Percentiles rank a stretch among this genome's conserved stretches.
Evolutionary conservation across 2,797 vertebrate species (phyloP).

Genomic region (Falco rusticolus): DNA sequence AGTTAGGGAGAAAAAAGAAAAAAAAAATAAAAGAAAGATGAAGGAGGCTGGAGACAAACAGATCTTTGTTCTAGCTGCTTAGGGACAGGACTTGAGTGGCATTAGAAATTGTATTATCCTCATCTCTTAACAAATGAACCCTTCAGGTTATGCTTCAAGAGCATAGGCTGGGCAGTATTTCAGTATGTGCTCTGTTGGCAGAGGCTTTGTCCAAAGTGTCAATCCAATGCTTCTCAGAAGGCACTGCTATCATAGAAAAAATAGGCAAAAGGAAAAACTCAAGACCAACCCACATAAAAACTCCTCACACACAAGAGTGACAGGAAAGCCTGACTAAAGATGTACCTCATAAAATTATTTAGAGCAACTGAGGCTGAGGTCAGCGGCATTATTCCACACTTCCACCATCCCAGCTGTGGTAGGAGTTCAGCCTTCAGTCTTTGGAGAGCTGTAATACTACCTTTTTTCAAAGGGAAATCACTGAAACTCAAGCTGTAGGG

Average conservation of each 20-base stretch:
- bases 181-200: neutral
- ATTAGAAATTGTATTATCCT: neutral
- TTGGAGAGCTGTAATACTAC: neutral
- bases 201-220: neutral
- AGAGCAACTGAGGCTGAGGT: neutral
- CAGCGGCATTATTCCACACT: neutral
- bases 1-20: neutral
- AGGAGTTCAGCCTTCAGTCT: conserved; percentile 2
- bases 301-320: neutral
- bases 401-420: neutral
- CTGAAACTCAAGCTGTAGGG: neutral
- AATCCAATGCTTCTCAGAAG: neutral
- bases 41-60: neutral
- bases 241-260: neutral
- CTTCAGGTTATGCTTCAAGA: conserved; percentile 14
- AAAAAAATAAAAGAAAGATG: neutral
- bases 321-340: neutral
- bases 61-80: neutral
- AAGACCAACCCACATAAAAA: rapidly evolving
- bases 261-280: neutral
- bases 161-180: neutral
- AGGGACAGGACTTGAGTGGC: neutral
- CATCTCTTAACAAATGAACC: neutral
- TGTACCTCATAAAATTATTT: neutral
- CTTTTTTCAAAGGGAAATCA: conserved; percentile 21